Base-by-base conservation (phyloP, 2,888 invertebrate genomes). In the Argyresthia goedartella region DNA sequence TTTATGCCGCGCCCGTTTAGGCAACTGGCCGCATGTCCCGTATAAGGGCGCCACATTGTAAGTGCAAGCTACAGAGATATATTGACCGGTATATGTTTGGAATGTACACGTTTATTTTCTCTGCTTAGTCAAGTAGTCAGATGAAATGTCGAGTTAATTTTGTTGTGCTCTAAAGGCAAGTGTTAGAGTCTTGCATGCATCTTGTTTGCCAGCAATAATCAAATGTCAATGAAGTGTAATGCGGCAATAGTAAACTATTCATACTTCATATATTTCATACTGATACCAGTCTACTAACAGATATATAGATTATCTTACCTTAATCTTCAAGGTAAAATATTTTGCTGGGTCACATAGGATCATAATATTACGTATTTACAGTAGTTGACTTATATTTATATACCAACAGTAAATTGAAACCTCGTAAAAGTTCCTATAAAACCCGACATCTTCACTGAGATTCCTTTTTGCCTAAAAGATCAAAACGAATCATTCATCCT, bases 1-100 rank as follows among this genome's bases (percentile, higher is more conserved):
- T 69, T 68, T 67, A 66, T 58, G 64, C 58, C 62, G 60, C 54
- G 54, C 70, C 73, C 54, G 61, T 67, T 72, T 74, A 62, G 77
- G 74, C 60, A 64, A 64, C 65, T 55, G 59, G 63, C 50, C 46
- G 25, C 6, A 25, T 15, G 8, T 25, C 16, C 69, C 74, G 55
- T 71, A 67, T 71, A 74, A 53, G 73, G 73, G 11, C 41, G 11
- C 10, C 11, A 41, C 13, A 41, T 11, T 41, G 41, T 11, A 11
- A 41, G 41, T 41, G 41, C 41, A 41, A 13, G 11, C 11, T 41
- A 11, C 41, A 41, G 41, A 41, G n/a, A 13, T 13, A 41, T 13
- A 41, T 41, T 13, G 11, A 41, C 13, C 13, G 41, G 41, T 13
- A 41, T 41, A 41, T 41, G 41, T 41, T 13, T 41, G n/a, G n/a